A percentile compares a stretch with the other conserved stretches of the same genome.
These are phyloP conservation scores for Aphelinus certus DNA, from an alignment of 1,140 invertebrate species.

Conservation along the genomic window DNA sequence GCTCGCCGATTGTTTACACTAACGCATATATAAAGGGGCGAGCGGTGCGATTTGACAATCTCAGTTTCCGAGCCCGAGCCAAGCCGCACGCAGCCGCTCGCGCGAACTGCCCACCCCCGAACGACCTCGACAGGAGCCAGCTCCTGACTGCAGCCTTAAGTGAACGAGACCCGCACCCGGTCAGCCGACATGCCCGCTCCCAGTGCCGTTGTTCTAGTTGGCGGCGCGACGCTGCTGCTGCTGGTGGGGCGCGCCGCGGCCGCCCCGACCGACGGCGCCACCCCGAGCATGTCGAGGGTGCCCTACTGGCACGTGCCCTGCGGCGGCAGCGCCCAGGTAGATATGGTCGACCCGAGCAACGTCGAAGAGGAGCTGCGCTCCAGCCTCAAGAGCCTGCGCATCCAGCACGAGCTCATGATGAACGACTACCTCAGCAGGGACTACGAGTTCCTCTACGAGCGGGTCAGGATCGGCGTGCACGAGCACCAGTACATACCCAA, in stretches of 20 bases:
- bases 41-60: slow-evolving; percentile 62
- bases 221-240: slow-evolving; percentile 17
- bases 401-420: slow-evolving; percentile 57
- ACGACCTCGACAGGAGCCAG: slow-evolving; percentile 27
- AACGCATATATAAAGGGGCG: slow-evolving; percentile 62
- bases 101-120: slow-evolving; percentile 7
- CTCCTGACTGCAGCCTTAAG: background rate
- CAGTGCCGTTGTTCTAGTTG: background rate
- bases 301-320: slow-evolving; percentile 59
- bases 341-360: slow-evolving; percentile 26
- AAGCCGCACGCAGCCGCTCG: slow-evolving; percentile 37
- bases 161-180: background rate
- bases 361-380: slow-evolving; percentile 46
- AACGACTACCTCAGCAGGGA: slow-evolving; percentile 54
- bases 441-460: slow-evolving; percentile 59
- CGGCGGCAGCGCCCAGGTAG: slow-evolving; percentile 43
- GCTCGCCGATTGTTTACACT: slow-evolving; percentile 63
- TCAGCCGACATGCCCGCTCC: background rate
- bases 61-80: slow-evolving; percentile 54
- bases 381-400: slow-evolving; percentile 48
- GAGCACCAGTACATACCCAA: slow-evolving; percentile 64
- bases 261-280: background rate
- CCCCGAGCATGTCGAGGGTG: slow-evolving; percentile 24
- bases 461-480: slow-evolving; percentile 54
- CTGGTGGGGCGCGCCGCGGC: slow-evolving; percentile 23